Evolutionary conservation across 2,113 vertebrate species (phyloP).

Genomic region (Xenopus laevis): DNA sequence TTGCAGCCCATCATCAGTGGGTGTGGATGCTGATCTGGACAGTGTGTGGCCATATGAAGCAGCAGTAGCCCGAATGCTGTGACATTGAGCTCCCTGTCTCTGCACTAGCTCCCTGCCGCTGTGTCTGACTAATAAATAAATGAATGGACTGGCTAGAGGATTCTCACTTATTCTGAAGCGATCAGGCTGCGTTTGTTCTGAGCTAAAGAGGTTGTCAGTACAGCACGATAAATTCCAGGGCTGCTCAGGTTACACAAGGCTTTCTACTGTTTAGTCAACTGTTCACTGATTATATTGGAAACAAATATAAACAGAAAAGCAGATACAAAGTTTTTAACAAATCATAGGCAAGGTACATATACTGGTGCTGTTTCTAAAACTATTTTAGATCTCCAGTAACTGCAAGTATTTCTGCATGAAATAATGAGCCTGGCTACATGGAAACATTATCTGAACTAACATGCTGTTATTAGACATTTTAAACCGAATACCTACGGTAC

Average conservation of each 20-base stretch:
- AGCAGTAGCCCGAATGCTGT: conserved; percentile 32
- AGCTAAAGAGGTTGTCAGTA: conserved; percentile 21
- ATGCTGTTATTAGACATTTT: too few species aligned
- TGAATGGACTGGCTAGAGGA: conserved; percentile 19
- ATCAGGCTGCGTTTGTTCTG: neutral
- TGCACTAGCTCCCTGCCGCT: neutral
- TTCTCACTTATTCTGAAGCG: conserved; percentile 32
- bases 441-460: too few species aligned
- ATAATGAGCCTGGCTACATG: too few species aligned
- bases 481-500: too few species aligned
- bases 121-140: conserved; percentile 21
- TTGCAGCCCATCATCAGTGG: conserved; percentile 38
- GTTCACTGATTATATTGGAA: neutral
- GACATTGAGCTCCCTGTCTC: conserved; percentile 36
- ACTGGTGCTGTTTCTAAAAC: too few species aligned
- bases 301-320: too few species aligned
- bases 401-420: too few species aligned
- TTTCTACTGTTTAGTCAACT: conserved; percentile 14
- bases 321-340: too few species aligned
- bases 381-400: too few species aligned
- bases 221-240: conserved; percentile 35
- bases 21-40: conserved; percentile 27
- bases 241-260: conserved; percentile 48
- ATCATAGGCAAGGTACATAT: too few species aligned
- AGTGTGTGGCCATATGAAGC: conserved; percentile 24